Evolutionary conservation across 2,888 invertebrate species (phyloP), one percentile per base, ranked within the genome.

Genomic region (Lamproptera curius): DNA sequence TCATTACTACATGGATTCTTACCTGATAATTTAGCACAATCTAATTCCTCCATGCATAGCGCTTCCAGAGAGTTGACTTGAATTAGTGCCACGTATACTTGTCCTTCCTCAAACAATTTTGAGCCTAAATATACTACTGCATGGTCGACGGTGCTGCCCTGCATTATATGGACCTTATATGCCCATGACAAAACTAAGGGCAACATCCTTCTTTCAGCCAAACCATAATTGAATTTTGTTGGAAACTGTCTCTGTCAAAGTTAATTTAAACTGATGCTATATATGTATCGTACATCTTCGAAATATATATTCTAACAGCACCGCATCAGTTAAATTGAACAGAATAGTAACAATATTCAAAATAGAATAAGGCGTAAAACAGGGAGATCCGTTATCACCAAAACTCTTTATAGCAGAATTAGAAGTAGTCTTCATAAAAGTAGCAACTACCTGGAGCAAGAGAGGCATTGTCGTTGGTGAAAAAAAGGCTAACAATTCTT

Each of bases 11-110:
- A 52, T 28, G 52, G 46, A 40, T 35, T 16, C 42, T 51, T 52
- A 35, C 52, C 52, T 26, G 48, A 46, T 52, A 55, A 49, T 42
- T 56, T 55, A 16, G 51, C 16, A 48, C 57, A 58, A 43, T 62
- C 53, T 26, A 62, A 45, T 52, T 59, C 63, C 51, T 59, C 57
- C 42, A 63, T 62, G 44, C 43, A 39, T 38, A 62, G 13, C 43
- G 54, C 55, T 42, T 52, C 58, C 35, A 31, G 13, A 5, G 31
- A 31, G 3, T 20, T 20, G 20, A 20, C 20, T 6, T 6, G 3
- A 20, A 3, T 5, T 20, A 20, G 6, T 5, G 28, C 28, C n/a
- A 28, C 28, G 2, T 28, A 28, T 10, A n/a, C 28, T 28, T 28
- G n/a, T 5, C 28, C 28, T 10, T 6, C n/a, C 6, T 6, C 4